Evolutionary conservation across 2,797 vertebrate species (phyloP), one percentile per base, ranked within the genome.

Genomic region (Perdix hodgsoniae): DNA sequence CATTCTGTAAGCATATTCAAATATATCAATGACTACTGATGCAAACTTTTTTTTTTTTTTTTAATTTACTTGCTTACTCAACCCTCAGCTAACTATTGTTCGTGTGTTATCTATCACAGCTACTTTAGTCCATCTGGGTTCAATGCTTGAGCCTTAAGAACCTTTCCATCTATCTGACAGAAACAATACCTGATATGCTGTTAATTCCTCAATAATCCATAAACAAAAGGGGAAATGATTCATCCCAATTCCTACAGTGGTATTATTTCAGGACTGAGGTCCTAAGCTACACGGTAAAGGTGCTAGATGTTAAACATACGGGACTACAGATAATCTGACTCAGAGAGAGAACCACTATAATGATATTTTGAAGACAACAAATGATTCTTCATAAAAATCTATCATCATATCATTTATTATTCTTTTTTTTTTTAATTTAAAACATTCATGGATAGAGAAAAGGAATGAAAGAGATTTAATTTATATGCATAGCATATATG

Each of bases 161-260:
- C 14, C 22, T 56, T 83, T 67, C 40, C 31, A 74, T 26, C 10
- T 10, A 4, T 39, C 23, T 44, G 33, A 83, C 4, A 23, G 63
- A 91, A 94, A 82, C 2, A 29, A 40, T 42, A 65, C 21, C 88
- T 54, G 54, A 11, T 60, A 50, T 78, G 65, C 56, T 40, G 74
- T 63, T 84, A 93, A 84, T 83, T 79, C 79, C 61, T 29, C 80
- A 56, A 83, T 59, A 90, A 89, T 72, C 7, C 1, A 8, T 57
- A 78, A 91, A 69, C 12, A 71, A 49, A 90, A 87, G n/a, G 6
- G 45, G 31, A 94, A 96, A 84, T 17, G 6, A 91, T 73, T 91
- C 21, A 70, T 86, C 7, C 4, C 4, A 37, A 0, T 64, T 75
- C 31, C n/a, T 47, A 11, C 8, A 67, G 5, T 26, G 31, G 4